phyloP scores from a whole-genome alignment of 2,113 vertebrate species.

The Leucoraja erinaceus region DNA sequence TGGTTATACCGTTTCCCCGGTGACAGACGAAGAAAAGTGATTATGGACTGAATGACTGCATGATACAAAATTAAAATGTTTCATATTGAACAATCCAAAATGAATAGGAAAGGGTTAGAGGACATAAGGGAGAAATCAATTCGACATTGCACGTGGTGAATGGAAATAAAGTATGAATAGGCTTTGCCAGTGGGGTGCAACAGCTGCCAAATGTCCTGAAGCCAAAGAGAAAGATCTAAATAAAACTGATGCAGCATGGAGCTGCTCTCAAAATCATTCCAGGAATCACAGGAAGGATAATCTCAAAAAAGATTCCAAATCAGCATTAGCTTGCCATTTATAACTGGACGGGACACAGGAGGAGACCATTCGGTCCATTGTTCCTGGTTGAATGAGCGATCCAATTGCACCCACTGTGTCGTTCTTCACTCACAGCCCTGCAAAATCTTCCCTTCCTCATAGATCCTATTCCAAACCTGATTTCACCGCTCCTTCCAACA shows the following conservation, averaged over 20 bases:
- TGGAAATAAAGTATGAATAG: conserved; percentile 83
- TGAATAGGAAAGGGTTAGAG: conserved; percentile 80
- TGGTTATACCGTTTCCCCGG: conserved; percentile 57
- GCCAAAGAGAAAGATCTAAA: conserved; percentile 83
- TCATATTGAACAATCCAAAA: conserved; percentile 90
- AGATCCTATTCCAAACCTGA: neutral
- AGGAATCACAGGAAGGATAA: conserved; percentile 72
- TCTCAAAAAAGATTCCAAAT: conserved; percentile 34
- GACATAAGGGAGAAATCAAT: conserved; percentile 89
- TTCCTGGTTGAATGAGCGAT: neutral
- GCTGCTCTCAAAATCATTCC: conserved; percentile 76
- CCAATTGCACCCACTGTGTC: neutral
- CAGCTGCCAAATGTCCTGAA: conserved; percentile 94
- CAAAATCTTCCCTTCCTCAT: neutral
- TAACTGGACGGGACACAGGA: neutral
- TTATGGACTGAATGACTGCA: conserved; percentile 70
- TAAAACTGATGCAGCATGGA: conserved; percentile 89
- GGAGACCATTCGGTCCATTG: neutral
- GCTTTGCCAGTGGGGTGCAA: conserved; percentile 90
- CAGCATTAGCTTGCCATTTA: conserved; percentile 4
- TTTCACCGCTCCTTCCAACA: neutral
- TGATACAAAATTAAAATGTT: conserved; percentile 97
- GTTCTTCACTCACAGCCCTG: neutral
- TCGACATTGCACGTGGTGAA: conserved; percentile 79
- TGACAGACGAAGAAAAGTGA: conserved; percentile 71